A percentile compares a stretch with the other conserved stretches of the same genome.
These are phyloP conservation scores for Lasiurus borealis DNA, from an alignment of 2,113 vertebrate genomes.

Conservation along the genomic window DNA sequence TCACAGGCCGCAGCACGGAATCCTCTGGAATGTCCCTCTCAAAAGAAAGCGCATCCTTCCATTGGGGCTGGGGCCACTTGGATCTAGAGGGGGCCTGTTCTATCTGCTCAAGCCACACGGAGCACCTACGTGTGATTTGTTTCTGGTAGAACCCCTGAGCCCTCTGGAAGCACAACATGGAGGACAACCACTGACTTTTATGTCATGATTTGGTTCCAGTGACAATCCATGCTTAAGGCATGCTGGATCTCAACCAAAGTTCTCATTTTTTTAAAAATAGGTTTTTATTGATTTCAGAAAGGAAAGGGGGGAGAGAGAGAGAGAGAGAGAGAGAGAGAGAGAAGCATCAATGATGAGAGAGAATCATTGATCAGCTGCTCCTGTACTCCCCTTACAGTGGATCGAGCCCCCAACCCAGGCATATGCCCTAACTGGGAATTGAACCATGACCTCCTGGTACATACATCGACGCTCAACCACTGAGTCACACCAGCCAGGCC, in stretches of 20 bases:
- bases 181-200: background rate
- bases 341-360: too few species aligned
- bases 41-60: background rate
- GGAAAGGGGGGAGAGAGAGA: too few species aligned
- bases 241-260: background rate
- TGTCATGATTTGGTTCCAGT: background rate
- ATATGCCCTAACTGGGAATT: too few species aligned
- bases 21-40: background rate
- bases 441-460: too few species aligned
- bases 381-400: too few species aligned
- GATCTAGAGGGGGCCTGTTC: background rate
- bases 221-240: background rate
- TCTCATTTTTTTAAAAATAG: background rate
- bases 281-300: too few species aligned
- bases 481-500: too few species aligned
- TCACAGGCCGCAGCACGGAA: background rate
- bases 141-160: background rate
- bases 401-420: too few species aligned
- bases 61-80: background rate
- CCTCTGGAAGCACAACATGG: background rate
- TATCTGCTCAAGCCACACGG: background rate
- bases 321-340: too few species aligned
- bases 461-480: too few species aligned
- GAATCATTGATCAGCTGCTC: too few species aligned
- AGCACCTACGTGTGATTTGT: background rate